These are phyloP conservation scores for Penaeus vannamei DNA, from an alignment of 1,140 invertebrate genomes.

Conservation along the genomic window DNA sequence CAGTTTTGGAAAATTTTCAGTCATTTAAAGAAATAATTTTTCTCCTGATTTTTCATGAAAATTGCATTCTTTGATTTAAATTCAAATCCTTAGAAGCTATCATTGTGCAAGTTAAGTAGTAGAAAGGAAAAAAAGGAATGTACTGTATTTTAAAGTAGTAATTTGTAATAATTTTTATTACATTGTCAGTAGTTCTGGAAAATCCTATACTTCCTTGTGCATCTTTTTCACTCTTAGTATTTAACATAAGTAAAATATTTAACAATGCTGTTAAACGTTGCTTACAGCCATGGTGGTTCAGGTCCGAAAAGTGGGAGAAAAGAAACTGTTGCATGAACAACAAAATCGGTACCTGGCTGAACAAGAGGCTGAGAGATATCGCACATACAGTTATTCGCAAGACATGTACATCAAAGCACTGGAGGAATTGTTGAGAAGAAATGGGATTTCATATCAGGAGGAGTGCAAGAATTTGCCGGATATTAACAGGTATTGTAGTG, in stretches of 20 bases:
- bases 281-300: slow-evolving; percentile 44
- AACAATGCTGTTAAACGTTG: not conserved
- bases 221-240: too few species aligned
- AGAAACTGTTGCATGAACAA: slow-evolving; percentile 27
- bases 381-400: slow-evolving; percentile 32
- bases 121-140: too few species aligned
- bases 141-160: too few species aligned
- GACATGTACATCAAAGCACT: slow-evolving; percentile 46
- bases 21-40: not conserved
- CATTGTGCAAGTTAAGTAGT: too few species aligned
- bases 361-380: slow-evolving; percentile 34
- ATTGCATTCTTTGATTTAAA: too few species aligned
- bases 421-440: slow-evolving; percentile 33
- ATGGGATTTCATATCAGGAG: slow-evolving; percentile 40
- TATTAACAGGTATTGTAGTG: slow-evolving; percentile 30
- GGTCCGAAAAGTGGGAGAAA: slow-evolving; percentile 35
- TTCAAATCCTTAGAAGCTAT: too few species aligned
- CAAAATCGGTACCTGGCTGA: slow-evolving; percentile 24
- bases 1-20: not conserved
- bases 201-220: too few species aligned
- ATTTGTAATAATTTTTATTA: too few species aligned
- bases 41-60: too few species aligned
- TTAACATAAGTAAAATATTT: not conserved
- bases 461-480: slow-evolving; percentile 38
- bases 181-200: too few species aligned